These are phyloP conservation scores for Coptotermes formosanus DNA, from an alignment of 1,140 invertebrate genomes.

Conservation along the genomic window DNA sequence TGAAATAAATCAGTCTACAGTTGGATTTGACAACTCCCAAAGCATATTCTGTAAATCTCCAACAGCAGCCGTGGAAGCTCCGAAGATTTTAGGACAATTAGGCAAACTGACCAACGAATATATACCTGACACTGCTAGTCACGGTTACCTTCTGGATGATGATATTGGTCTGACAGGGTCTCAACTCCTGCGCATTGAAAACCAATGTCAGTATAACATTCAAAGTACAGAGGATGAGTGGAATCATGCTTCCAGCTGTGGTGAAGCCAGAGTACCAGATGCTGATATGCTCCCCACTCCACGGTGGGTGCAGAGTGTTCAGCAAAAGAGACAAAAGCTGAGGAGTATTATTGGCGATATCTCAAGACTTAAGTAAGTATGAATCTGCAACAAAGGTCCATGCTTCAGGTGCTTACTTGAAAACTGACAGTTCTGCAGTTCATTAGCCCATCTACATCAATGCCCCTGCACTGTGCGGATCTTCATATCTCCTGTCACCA, in stretches of 20 bases:
- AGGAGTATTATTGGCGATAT: neutral
- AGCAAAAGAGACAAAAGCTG: conserved; percentile 14
- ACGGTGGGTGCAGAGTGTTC: neutral
- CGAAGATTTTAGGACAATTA: neutral
- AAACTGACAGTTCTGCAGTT: no score
- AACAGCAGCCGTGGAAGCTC: no score
- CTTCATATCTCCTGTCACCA: no score
- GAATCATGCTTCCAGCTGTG: neutral
- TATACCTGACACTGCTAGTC: neutral
- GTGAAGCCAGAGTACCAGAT: neutral
- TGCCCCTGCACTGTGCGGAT: no score
- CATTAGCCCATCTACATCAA: no score
- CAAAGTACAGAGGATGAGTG: neutral
- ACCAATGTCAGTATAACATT: neutral
- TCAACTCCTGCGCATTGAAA: conserved; percentile 1
- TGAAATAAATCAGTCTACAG: no score
- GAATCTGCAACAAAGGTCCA: neutral
- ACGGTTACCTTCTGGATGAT: neutral
- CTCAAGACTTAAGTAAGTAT: conserved; percentile 15
- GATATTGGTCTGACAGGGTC: conserved; percentile 3
- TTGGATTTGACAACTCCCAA: no score
- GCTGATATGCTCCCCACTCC: neutral
- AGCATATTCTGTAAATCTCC: no score
- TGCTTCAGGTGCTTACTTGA: no score
- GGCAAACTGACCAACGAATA: neutral